Evolutionary conservation across 2,797 vertebrate species (phyloP), one percentile per base, ranked within the genome.

Genomic region (Limosa lapponica): DNA sequence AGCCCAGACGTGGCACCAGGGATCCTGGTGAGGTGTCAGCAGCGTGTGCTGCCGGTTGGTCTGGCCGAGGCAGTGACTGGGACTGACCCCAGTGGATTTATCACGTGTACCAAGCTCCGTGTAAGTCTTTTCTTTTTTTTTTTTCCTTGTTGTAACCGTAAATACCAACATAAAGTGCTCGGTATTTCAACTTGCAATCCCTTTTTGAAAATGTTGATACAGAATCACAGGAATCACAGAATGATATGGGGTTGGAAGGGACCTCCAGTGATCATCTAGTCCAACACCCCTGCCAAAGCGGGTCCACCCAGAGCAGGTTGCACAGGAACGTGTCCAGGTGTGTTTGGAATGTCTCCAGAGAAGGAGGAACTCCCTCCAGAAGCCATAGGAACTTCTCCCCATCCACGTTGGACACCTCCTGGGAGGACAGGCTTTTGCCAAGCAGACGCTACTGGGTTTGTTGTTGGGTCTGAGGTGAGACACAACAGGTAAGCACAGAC

Each of bases 391-490:
- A 44, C 66, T 58, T 77, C 51, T 64, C 61, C 30, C 36, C 13
- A 22, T 51, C 58, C n/a, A 61, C 0, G 0, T 0, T 25, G 64
- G 52, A 39, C 0, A 0, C 41, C 20, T 67, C 12, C 5, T 0
- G 1, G 36, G 23, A 64, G 23, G 32, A n/a, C 7, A 14, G 36
- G 17, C 4, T 58, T 80, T 27, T 52, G 36, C 52, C 48, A 48
- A 30, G 25, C 0, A 0, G 37, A 9, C 13, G 41, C 65, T 39
- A 15, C 11, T 18, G 0, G n/a, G 52, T 41, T 90, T 3, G 0
- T 8, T 64, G 5, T 18, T 52, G 51, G 28, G 22, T 23, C 23
- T 48, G 73, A 39, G 54, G 14, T 72, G 74, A 44, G 2, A 2
- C 0, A 22, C 12, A 7, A 10, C 49, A 93, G 89, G 87, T 89